Evolutionary conservation across 2,888 invertebrate genomes (phyloP).

Genomic region (Eristalinus sepulchralis): DNA sequence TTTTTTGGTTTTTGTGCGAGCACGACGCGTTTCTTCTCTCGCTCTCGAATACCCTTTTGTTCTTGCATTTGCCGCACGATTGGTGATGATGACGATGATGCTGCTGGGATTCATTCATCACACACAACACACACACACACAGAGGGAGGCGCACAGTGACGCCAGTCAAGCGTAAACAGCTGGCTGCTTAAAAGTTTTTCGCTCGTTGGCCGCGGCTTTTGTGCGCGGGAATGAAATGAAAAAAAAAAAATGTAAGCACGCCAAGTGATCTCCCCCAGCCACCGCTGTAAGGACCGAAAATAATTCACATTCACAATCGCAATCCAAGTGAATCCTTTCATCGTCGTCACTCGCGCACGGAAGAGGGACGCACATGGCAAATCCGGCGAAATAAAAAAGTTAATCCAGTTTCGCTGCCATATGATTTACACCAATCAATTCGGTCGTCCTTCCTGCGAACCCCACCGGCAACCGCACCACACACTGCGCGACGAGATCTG

Average conservation of each 20-base stretch:
- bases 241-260: conserved; percentile 42
- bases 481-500: conserved; percentile 24
- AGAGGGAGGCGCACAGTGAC: neutral
- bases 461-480: neutral
- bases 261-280: conserved; percentile 11
- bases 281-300: conserved; percentile 16
- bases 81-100: conserved; percentile 18
- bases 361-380: conserved; percentile 4
- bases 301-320: conserved; percentile 36
- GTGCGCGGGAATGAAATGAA: conserved; percentile 41
- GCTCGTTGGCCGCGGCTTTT: conserved; percentile 29
- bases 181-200: conserved; percentile 60
- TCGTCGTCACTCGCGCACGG: conserved; percentile 7
- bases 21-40: conserved; percentile 25
- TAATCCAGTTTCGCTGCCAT: conserved; percentile 67
- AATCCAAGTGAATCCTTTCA: conserved; percentile 65
- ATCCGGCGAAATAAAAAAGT: conserved; percentile 68
- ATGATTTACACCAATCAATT: conserved; percentile 69
- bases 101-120: neutral
- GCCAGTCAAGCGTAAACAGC: conserved; percentile 64
- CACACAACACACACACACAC: neutral
- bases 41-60: conserved; percentile 17
- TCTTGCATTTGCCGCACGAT: conserved; percentile 9
- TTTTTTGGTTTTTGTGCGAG: conserved; percentile 17
- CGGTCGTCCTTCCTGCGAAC: conserved; percentile 12